Evolutionary conservation across 2,797 vertebrate genomes (phyloP).

Genomic region (Hafferia zeledoni): DNA sequence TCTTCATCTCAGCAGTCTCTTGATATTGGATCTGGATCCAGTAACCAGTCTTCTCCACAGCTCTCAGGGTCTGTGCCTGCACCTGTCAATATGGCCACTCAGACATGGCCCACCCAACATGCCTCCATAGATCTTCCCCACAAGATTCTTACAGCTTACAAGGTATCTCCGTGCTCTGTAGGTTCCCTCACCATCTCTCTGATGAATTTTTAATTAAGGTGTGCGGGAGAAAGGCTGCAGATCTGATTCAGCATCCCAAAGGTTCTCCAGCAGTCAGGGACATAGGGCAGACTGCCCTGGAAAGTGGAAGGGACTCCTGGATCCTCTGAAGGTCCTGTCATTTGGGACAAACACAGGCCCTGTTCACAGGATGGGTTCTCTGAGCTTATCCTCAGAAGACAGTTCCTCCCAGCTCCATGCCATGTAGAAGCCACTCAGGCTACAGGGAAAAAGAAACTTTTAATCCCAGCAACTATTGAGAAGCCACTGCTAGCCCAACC

Average conservation of each 20-base stretch:
- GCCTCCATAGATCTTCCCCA: not conserved
- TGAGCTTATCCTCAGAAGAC: not conserved
- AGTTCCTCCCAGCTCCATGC: not conserved
- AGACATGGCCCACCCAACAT: not conserved
- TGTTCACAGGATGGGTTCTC: not conserved
- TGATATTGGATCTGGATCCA: not conserved
- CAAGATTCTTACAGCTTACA: not conserved
- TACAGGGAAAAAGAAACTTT: not conserved
- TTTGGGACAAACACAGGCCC: not conserved
- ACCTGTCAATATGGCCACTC: not conserved
- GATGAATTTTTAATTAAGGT: not conserved
- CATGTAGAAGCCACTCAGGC: not conserved
- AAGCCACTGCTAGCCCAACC: not conserved
- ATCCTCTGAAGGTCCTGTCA: not conserved
- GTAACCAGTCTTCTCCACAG: not conserved
- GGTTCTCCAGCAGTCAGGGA: not conserved
- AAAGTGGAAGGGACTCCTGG: not conserved
- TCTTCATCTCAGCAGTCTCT: not conserved
- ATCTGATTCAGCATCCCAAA: not conserved
- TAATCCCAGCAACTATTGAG: not conserved
- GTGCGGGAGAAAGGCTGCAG: not conserved
- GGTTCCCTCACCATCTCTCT: not conserved
- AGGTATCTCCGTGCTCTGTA: accelerated
- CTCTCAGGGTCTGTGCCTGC: not conserved
- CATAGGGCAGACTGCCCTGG: not conserved